These are phyloP conservation scores for Sphenodon punctatus DNA, from an alignment of 2,797 vertebrate species.

Conservation along the genomic window DNA sequence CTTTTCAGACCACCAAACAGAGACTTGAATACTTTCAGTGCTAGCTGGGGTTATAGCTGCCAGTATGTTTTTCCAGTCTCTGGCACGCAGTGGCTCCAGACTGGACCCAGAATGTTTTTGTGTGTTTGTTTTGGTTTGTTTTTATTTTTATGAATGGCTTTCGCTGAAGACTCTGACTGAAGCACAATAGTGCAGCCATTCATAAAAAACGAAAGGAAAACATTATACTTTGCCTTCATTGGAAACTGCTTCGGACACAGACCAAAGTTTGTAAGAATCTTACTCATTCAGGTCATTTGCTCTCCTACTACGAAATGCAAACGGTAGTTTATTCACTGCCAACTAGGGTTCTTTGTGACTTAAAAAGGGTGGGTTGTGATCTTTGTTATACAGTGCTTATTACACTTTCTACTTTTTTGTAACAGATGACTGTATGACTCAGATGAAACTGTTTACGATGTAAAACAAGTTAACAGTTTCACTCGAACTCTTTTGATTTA, in stretches of 20 bases:
- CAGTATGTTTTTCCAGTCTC: slow-evolving; percentile 76
- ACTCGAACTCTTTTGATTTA: background rate
- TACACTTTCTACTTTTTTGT: slow-evolving; percentile 32
- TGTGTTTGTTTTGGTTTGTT: slow-evolving; percentile 75
- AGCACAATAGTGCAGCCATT: slow-evolving; percentile 74
- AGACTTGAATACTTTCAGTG: slow-evolving; percentile 72
- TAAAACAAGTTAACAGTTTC: background rate
- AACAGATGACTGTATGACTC: background rate
- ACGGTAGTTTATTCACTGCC: background rate
- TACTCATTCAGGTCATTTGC: slow-evolving; percentile 51
- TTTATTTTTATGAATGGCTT: slow-evolving; percentile 86
- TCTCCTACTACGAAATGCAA: background rate
- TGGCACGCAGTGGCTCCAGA: slow-evolving; percentile 78
- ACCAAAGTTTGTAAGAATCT: slow-evolving; percentile 57
- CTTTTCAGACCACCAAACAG: slow-evolving; percentile 81
- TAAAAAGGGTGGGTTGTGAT: background rate
- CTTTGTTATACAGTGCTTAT: background rate
- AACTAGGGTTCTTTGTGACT: background rate
- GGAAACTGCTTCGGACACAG: slow-evolving; percentile 57
- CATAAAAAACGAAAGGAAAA: slow-evolving; percentile 75
- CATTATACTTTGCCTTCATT: slow-evolving; percentile 61
- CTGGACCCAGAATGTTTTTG: slow-evolving; percentile 64
- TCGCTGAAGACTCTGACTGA: slow-evolving; percentile 53
- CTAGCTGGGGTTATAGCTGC: slow-evolving; percentile 63
- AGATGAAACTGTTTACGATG: background rate